Percentiles rank a stretch among this genome's conserved stretches.
Evolutionary conservation across 2,888 invertebrate species (phyloP).

Genomic region (Phorcus lineatus): DNA sequence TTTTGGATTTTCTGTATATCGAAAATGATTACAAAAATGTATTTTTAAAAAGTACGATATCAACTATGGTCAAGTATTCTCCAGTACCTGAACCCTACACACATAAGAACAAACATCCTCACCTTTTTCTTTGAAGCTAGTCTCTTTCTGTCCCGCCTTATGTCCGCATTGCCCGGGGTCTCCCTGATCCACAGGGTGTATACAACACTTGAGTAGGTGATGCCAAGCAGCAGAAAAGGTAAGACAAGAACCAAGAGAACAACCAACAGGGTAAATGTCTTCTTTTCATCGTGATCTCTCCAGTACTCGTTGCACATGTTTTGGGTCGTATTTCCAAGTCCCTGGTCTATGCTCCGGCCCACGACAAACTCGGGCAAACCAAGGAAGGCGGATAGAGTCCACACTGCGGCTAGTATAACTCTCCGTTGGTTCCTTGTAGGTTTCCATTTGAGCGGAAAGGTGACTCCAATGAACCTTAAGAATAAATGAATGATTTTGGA

Average conservation of each 20-base stretch:
- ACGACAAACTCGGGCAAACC: conserved; percentile 72
- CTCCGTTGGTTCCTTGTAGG: conserved; percentile 72
- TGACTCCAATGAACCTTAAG: conserved; percentile 59
- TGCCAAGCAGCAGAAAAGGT: conserved; percentile 72
- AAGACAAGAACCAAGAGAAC: conserved; percentile 60
- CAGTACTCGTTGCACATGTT: conserved; percentile 45
- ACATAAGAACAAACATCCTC: not conserved
- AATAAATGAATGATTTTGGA: conserved; percentile 23
- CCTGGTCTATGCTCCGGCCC: conserved; percentile 29
- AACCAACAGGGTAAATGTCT: conserved; percentile 54
- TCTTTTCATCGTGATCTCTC: conserved; percentile 56
- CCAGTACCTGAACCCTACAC: no score
- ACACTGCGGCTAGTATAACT: conserved; percentile 72
- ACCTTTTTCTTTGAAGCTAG: conserved; percentile 74
- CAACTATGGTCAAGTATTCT: not conserved
- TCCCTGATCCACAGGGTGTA: conserved; percentile 74
- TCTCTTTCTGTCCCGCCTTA: conserved; percentile 72
- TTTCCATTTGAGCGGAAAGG: conserved; percentile 65
- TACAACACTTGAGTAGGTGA: conserved; percentile 75
- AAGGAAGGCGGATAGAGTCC: conserved; percentile 70
- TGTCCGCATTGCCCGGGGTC: conserved; percentile 76
- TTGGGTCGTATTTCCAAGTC: conserved; percentile 26
- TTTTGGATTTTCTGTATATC: no score
- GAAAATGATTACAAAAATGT: no score
- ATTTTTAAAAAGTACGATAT: no score